phyloP scores from a whole-genome alignment of 2,888 invertebrate genomes.

The Quadroppia sp. region DNA sequence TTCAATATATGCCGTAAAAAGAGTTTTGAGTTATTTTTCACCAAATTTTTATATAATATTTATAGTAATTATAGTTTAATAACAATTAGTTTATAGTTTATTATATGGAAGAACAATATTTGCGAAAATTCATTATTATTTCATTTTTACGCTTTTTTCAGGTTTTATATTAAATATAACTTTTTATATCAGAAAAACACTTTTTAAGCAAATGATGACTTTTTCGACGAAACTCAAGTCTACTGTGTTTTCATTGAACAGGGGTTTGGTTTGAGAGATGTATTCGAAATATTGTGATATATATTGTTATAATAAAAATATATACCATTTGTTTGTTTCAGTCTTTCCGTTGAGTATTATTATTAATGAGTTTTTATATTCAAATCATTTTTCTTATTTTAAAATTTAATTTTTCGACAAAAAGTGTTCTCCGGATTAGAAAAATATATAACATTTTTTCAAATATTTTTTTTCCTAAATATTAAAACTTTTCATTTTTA shows the following conservation, averaged over 20 bases:
- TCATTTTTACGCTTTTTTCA: neutral
- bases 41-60: constrained; percentile 5
- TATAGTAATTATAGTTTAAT: constrained; percentile 31
- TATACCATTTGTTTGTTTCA: neutral
- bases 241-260: too few species aligned
- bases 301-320: neutral
- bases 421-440: constrained; percentile 33
- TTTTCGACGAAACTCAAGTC: too few species aligned
- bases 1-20: constrained; percentile 27
- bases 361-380: too few species aligned
- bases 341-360: neutral
- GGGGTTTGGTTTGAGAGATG: too few species aligned
- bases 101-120: constrained; percentile 35
- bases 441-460: constrained; percentile 35
- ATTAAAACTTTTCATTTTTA: constrained; percentile 24
- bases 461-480: constrained; percentile 27
- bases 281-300: too few species aligned
- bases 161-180: neutral
- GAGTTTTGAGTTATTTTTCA: constrained; percentile 6
- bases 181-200: too few species aligned
- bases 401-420: constrained; percentile 14
- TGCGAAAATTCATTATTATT: constrained; percentile 16
- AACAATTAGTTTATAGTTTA: constrained; percentile 34
- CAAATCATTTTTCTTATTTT: too few species aligned
- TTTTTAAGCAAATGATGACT: too few species aligned